Evolutionary conservation across 2,113 vertebrate genomes (phyloP), one percentile per base, ranked within the genome.

Genomic region (Talpa occidentalis): DNA sequence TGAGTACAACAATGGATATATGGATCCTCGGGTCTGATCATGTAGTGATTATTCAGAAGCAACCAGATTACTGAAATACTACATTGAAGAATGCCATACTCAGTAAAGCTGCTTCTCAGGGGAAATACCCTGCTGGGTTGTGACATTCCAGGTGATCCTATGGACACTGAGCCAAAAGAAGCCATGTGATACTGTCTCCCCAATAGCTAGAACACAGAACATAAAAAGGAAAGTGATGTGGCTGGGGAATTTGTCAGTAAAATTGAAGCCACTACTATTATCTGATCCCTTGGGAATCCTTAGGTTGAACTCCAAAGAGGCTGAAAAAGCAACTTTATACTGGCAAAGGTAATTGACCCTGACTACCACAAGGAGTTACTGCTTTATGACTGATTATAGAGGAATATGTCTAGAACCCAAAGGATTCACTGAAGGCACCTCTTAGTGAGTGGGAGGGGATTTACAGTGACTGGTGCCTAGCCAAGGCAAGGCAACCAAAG

Each of bases 211-310:
- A 22, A 21, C 24, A 17, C 1, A 54, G 52, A 54, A 54, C 47
- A 15, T 2, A 9, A 3, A 16, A 16, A 0, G 9, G 52, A 21
- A 49, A 47, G 5, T 52, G 9, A 2, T 28, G 24, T 32, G 24
- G 37, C 21, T 21, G 26, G 5, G 56, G 24, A 56, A 30, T 47
- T 82, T n/a, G 40, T 66, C 32, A 32, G 47, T 42, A 37, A 60
- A 62, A 21, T 52, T 77, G 42, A 94, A 87, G 70, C 6, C 32
- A 28, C 17, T 30, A 24, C 11, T 19, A 22, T 30, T 28, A 84
- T 9, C 16, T 16, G 40, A 59, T 56, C 35, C 35, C n/a, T 32
- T 77, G 80, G n/a, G 54, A 60, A 42, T 77, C 42, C 12, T 69
- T 49, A 37, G 3, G n/a, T 1, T 16, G 21, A 90, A 59, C 78